Base-by-base conservation (phyloP, 53 echinoderm and acorn worm genomes). In the Patiria pectinifera region DNA sequence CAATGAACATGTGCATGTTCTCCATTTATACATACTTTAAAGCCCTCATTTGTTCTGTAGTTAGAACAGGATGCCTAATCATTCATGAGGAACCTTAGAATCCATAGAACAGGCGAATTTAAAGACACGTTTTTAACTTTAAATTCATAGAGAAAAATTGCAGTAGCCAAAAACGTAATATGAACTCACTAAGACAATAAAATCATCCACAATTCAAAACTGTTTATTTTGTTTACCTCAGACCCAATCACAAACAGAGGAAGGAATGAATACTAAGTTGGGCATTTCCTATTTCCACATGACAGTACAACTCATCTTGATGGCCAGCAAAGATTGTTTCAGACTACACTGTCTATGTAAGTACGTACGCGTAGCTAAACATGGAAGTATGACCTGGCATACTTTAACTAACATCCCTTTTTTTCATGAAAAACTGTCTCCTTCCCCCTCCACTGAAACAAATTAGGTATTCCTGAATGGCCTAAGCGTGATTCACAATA, bases 401-500 rank as follows among this genome's bases (percentile, higher is more conserved):
- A 18, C 69, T 21, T 69, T 74, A 24, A 74, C 15, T 74, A n/a
- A 24, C 74, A 74, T 23, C 24, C 74, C 74, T 23, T 74, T 74
- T 74, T 22, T n/a, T 24, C 21, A 66, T 66, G 4, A 23, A 74
- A 0, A 4, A 74, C 3, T 2, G 4, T 74, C 74, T 79, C 16
- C 80, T 83, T 83, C 83, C 24, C 81, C 60, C 58, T 58, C 59
- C 60, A 59, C 1, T 83, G 22, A 60, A 22, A 48, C 16, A 59
- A 83, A 83, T 79, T 79, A 44, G 11, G 45, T 48, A 45, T 59
- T 83, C 76, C 76, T 48, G 80, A 45, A 44, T 4, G 48, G 21
- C 13, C 23, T 11, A 60, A 6, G 76, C 79, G 89, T 89, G 79
- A 89, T 78, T 89, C 89, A 89, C 63, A 13, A 21, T 77, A 89